Evolutionary conservation across 2,888 invertebrate species (phyloP).

Genomic region (Philopedon plagiatum): DNA sequence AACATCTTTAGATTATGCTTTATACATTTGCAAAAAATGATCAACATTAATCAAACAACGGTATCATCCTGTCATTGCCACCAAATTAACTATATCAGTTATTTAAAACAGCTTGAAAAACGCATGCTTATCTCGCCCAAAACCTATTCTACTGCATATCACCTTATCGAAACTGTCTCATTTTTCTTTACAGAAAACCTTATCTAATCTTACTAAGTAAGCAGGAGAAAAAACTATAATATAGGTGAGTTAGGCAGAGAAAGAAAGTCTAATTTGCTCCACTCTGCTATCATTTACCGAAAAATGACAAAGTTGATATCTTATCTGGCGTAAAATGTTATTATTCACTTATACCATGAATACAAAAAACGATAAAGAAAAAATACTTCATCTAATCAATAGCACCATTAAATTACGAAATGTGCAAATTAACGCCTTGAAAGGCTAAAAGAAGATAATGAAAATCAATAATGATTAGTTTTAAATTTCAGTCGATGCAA

Average conservation of each 20-base stretch:
- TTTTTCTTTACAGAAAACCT: not conserved
- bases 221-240: not conserved
- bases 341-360: not conserved
- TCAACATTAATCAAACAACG: no score
- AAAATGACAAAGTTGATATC: not conserved
- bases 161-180: not conserved
- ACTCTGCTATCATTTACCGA: not conserved
- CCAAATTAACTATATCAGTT: no score
- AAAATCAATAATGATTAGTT: constrained; percentile 20
- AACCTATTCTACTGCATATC: not conserved
- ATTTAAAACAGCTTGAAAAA: no score
- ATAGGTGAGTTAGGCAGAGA: not conserved
- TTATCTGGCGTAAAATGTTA: not conserved
- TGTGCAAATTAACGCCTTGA: not conserved
- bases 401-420: not conserved
- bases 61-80: no score
- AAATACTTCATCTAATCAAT: not conserved
- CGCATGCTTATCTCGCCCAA: not conserved
- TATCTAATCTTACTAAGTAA: not conserved
- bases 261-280: not conserved
- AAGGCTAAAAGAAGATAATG: not conserved
- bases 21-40: no score
- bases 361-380: not conserved
- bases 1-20: no score
- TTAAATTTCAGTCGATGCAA: constrained; percentile 16